Evolutionary conservation across 2,113 vertebrate genomes (phyloP), one percentile per base, ranked within the genome.

Genomic region (Tylochromis polylepis): DNA sequence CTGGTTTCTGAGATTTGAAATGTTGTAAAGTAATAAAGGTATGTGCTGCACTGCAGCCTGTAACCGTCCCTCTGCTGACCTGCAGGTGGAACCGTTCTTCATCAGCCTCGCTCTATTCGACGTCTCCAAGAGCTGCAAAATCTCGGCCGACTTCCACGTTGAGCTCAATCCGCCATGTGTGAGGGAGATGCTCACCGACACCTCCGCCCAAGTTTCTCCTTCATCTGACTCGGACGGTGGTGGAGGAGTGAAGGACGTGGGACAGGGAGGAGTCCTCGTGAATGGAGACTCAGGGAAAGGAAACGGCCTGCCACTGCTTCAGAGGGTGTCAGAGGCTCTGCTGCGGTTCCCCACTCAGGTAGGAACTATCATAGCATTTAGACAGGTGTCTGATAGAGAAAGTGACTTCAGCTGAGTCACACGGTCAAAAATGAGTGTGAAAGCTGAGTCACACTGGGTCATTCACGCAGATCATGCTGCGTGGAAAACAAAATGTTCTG

Each of bases 1-100:
- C 36, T 70, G 36, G 0, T 15, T 70, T 41, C 36, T 70, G 12
- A 41, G n/a, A 70, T 10, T 70, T 75, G 24, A 75, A 51, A 51
- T 77, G 0, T 49, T 72, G 15, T 46, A 0, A 49, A 20, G 41
- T 29, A 51, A 20, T 77, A 77, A 34, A 77, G 18, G 11, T 14
- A 53, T 5, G 1, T 31, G 11, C 4, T 77, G 70, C 16, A 53
- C 27, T 0, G 5, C 72, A 51, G 43, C 72, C 43, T 77, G 11
- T 31, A 53, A 77, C 46, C 27, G 1, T 93, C 81, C 56, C 83
- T 93, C 34, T 82, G 8, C 24, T 62, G 8, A 55, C 90, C 92
- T 86, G n/a, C 92, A 99, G 99, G 97, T 99, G 81, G 99, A 99
- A 80, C 99, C 98, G 0, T 99, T 99, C 94, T 99, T 99, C 94